Percentiles rank a stretch among this genome's conserved stretches.
Evolutionary conservation across 1,140 invertebrate genomes (phyloP).

Genomic region (Colletes gigas): DNA sequence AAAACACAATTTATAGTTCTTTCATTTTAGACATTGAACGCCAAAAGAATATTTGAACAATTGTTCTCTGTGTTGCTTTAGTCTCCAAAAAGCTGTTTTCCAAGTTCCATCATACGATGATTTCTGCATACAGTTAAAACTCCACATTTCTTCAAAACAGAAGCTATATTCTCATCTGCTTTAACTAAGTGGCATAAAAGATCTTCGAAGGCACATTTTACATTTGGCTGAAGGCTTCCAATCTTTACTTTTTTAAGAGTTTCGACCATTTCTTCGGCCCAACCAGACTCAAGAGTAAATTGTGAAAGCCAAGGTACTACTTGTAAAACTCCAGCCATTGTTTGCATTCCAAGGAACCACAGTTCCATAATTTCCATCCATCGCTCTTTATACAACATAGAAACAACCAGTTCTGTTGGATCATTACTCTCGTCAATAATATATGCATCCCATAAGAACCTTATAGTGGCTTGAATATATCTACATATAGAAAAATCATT

Average conservation of each 20-base stretch:
- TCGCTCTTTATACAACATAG: conserved; percentile 91
- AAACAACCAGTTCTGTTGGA: conserved; percentile 89
- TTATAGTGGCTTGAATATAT: conserved; percentile 92
- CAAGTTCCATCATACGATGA: conserved; percentile 93
- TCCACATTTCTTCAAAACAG: conserved; percentile 91
- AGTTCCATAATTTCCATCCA: conserved; percentile 95
- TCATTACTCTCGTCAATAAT: conserved; percentile 93
- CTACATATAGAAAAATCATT: conserved; percentile 93
- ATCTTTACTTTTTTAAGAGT: conserved; percentile 90
- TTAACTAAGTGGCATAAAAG: conserved; percentile 92
- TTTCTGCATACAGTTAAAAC: conserved; percentile 91
- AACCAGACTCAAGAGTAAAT: conserved; percentile 95
- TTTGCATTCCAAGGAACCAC: conserved; percentile 97
- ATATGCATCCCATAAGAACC: conserved; percentile 96
- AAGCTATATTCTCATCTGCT: conserved; percentile 87
- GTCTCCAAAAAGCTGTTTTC: conserved; percentile 91
- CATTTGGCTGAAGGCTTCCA: conserved; percentile 89
- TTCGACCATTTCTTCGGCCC: conserved; percentile 92
- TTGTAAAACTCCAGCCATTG: conserved; percentile 89
- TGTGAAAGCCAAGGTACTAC: conserved; percentile 94
- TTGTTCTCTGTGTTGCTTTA: conserved; percentile 77
- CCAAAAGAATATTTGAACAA: background rate
- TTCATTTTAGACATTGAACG: background rate
- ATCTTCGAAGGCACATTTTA: conserved; percentile 94
- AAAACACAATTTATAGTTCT: conserved; percentile 2